Base-by-base conservation (phyloP, 2,113 vertebrate species). In the Neogale vison region DNA sequence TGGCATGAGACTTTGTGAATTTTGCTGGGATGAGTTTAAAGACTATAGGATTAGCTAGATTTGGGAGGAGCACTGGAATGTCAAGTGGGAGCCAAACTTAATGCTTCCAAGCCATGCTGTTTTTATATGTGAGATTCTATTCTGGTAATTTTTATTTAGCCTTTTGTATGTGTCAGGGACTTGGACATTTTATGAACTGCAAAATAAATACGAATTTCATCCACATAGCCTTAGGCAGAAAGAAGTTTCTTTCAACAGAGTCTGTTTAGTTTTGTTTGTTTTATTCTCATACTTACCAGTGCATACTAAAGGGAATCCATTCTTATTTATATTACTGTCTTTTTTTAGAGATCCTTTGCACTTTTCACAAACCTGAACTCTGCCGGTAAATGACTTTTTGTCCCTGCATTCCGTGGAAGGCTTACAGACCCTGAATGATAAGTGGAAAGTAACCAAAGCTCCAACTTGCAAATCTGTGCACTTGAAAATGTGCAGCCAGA, bases 281-380 rank as follows among this genome's bases (percentile, higher is more conserved):
- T 96, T 95, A 87, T 85, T 93, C 57, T 89, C 71, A 74, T 52
- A 45, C 39, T 90, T 63, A 52, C 14, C 9, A 47, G 18, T 55
- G 47, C 52, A 47, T 76, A 69, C 63, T 55, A 57, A 95, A 88
- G 36, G 31, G 31, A 96, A 50, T 63, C 61, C 67, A 63, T 81
- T 89, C 50, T 83, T 77, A 39, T 24, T 96, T 83, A 36, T 88
- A 50, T 52, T 87, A 52, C 42, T 90, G 29, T 47, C 57, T 39
- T 93, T 97, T 59, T 36, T 50, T 13, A 77, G 81, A 94, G 42
- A 76, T 47, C 39, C 55, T 97, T 83, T 82, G 26, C 1, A 74
- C 65, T 91, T 95, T 98, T 98, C 95, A 90, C 59, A 95, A 98
- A 97, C 65, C 14, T 65, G 90, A 17, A n/a, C 83, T 97, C 63